phyloP scores from a whole-genome alignment of 2,888 invertebrate genomes.

The Patella ulyssiponensis region DNA sequence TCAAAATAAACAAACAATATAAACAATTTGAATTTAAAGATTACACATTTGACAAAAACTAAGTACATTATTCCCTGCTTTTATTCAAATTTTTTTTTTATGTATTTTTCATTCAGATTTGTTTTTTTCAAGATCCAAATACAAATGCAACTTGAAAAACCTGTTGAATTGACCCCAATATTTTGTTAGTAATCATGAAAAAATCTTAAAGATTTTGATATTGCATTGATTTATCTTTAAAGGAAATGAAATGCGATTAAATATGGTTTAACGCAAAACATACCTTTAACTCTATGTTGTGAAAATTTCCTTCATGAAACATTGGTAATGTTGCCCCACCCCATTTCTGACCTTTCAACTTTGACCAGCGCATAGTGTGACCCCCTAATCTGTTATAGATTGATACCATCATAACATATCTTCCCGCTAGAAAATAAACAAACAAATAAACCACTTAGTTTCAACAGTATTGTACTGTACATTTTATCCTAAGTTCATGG shows the following conservation, averaged over 20 bases:
- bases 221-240: too few species aligned
- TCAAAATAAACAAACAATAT: slow-evolving; percentile 7
- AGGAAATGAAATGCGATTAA: not conserved
- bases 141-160: too few species aligned
- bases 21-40: not conserved
- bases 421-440: slow-evolving; percentile 51
- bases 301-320: slow-evolving; percentile 67
- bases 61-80: not conserved
- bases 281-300: slow-evolving; percentile 69
- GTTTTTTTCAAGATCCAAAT: too few species aligned
- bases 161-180: too few species aligned
- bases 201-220: too few species aligned
- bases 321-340: slow-evolving; percentile 66
- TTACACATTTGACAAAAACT: not conserved
- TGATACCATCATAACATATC: slow-evolving; percentile 69
- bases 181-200: too few species aligned
- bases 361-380: slow-evolving; percentile 69
- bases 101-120: too few species aligned
- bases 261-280: not conserved
- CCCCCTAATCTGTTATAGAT: slow-evolving; percentile 69
- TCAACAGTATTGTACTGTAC: not conserved
- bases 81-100: too few species aligned
- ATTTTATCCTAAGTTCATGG: not conserved
- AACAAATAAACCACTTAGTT: not conserved
- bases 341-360: slow-evolving; percentile 69